phyloP scores from a whole-genome alignment of 2,797 vertebrate genomes.

The Sparus aurata region DNA sequence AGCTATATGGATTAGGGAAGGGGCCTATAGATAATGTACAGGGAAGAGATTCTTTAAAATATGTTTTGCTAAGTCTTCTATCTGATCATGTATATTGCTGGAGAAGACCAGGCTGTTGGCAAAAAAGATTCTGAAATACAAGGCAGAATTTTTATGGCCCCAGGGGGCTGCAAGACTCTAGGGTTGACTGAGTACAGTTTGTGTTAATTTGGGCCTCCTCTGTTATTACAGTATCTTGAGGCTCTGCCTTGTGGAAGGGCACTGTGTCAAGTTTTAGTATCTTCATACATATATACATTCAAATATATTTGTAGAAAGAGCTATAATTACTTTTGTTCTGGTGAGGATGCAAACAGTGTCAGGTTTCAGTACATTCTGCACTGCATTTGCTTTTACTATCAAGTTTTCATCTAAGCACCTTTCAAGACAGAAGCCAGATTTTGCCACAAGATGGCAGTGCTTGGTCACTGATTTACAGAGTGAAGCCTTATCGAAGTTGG shows the following conservation, averaged over 20 bases:
- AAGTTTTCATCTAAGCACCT: neutral
- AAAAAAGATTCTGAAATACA: neutral
- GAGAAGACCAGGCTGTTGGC: neutral
- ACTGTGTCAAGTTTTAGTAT: neutral
- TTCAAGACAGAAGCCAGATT: neutral
- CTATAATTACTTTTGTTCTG: neutral
- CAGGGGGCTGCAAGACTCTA: neutral
- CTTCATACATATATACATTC: neutral
- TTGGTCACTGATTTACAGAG: slow-evolving; percentile 12
- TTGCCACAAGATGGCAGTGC: slow-evolving; percentile 79
- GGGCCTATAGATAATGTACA: no score
- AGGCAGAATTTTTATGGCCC: neutral
- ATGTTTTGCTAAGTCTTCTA: neutral
- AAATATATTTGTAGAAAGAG: neutral
- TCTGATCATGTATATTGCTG: neutral
- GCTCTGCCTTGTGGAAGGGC: neutral
- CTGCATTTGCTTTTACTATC: neutral
- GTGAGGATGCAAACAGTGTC: neutral
- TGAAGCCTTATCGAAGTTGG: rapidly evolving
- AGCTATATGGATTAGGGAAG: no score
- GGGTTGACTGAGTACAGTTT: neutral
- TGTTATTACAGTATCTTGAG: neutral
- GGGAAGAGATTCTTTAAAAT: neutral
- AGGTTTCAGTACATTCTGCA: neutral
- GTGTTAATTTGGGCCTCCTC: neutral